Evolutionary conservation across 2,113 vertebrate genomes (phyloP).

Genomic region (Scartelaos histophorus): DNA sequence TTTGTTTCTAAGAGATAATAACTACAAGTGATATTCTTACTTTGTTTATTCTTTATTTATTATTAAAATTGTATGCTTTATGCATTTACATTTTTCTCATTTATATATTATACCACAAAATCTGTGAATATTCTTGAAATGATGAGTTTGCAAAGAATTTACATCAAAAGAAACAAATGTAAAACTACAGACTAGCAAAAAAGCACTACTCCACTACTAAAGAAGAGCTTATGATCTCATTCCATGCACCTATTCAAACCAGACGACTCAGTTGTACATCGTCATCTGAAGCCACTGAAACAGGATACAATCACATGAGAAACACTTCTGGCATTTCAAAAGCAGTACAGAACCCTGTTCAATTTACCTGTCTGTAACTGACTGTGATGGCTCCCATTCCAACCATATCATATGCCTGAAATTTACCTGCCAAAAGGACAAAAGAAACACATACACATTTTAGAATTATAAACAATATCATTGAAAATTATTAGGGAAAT

Average conservation of each 20-base stretch:
- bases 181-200: not conserved
- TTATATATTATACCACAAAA: not conserved
- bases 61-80: no score
- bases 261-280: conserved; percentile 73
- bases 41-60: no score
- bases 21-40: no score
- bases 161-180: not conserved
- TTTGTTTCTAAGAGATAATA: no score
- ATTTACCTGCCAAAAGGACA: conserved; percentile 61
- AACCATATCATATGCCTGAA: conserved; percentile 65
- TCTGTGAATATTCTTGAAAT: not conserved
- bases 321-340: not conserved
- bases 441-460: not conserved
- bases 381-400: conserved; percentile 66
- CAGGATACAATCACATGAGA: conserved; percentile 21
- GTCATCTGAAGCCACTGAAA: conserved; percentile 77
- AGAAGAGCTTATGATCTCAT: not conserved
- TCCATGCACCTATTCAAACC: no score
- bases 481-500: not conserved
- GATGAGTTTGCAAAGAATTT: not conserved
- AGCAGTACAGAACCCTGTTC: not conserved
- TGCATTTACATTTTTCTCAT: not conserved
- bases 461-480: not conserved
- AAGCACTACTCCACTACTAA: not conserved
- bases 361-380: conserved; percentile 71